Evolutionary conservation across 1,140 invertebrate genomes (phyloP), one percentile per base, ranked within the genome.

Genomic region (Teleopsis dalmanni): DNA sequence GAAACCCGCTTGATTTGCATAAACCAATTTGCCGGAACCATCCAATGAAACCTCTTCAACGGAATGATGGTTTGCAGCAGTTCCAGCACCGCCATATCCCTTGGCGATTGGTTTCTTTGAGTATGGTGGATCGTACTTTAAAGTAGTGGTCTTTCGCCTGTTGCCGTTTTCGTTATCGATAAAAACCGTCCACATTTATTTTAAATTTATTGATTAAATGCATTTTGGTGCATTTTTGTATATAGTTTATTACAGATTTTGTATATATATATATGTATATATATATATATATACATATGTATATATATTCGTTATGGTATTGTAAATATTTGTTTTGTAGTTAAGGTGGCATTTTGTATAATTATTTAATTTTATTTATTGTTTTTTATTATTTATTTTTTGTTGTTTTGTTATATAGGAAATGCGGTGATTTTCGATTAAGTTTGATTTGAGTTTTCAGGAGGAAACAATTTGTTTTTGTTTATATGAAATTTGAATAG

Each of bases 101-200:
- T 88, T 89, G 42, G 80, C 78, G 51, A 83, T 79, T 19, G 85
- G 83, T 63, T 88, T 87, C 76, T 89, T 91, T 58, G 80, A 78
- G 74, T 89, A 91, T 27, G 87, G 85, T 51, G 84, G 82, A 70
- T 91, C 87, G 71, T 87, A 88, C 70, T 89, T 90, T 60, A 85
- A 84, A 70, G 88, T 78, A 49, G 87, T 87, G 62, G 85, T 89
- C 79, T 88, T 90, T 77, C 87, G 87, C 82, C 84, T 79, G 16
- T 10, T 29, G 47, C 19, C 18, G 36, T 41, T 2, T 16, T 31
- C 5, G 18, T 49, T 41, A 34, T 45, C 23, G 48, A n/a, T n/a
- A n/a, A n/a, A n/a, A n/a, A n/a, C n/a, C n/a, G 9, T 9, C n/a
- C n/a, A 9, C 8, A 31, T 31, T 31, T n/a, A n/a, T 31, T 31